Base-by-base conservation (phyloP, 2,888 invertebrate species). In the Caenorhabditis sp. region DNA sequence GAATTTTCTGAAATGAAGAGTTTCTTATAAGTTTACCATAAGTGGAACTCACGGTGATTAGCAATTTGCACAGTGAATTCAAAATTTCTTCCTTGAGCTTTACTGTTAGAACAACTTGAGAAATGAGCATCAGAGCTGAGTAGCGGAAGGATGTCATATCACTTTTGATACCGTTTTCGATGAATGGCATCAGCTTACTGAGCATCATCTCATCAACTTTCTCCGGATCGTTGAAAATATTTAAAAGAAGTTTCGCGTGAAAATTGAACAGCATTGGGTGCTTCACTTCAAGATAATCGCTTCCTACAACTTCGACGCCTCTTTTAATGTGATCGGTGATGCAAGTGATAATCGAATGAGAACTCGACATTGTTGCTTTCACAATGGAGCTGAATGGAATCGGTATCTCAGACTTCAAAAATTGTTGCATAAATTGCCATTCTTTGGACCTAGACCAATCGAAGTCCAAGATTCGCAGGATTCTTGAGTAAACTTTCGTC, bases 401-500 rank as follows among this genome's bases (percentile, higher is more conserved):
- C 0, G 84, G 82, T 0, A 68, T 53, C 20, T 76, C 78, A 21
- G 75, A 62, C 50, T 76, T 81, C 10, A 76, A 59, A 54, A 76
- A 81, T 25, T 80, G 75, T 50, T 78, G 62, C 64, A 85, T 61
- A 87, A 89, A 90, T 72, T 86, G 83, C 89, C 89, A 90, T 50
- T 88, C 88, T 57, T 82, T 82, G 14, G 75, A 75, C 2, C 85
- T 79, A 25, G 84, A 80, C 36, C 85, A 83, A 61, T 88, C 85
- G 14, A 95, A 88, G 63, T 92, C 91, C n/a, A 90, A 75, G 26
- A 95, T 90, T 88, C 95, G 94, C 1, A 97, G 88, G 59, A 94
- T 90, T 66, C 91, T 87, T 0, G 93, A 92, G 89, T 97, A 99
- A 75, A 94, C 92, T 79, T 93, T 93, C 0, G 95, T 94, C 85